Percentiles rank a stretch among this genome's conserved stretches.
phyloP scores from a whole-genome alignment of 1,140 invertebrate species.

The Caenorhabditis inopinata region DNA sequence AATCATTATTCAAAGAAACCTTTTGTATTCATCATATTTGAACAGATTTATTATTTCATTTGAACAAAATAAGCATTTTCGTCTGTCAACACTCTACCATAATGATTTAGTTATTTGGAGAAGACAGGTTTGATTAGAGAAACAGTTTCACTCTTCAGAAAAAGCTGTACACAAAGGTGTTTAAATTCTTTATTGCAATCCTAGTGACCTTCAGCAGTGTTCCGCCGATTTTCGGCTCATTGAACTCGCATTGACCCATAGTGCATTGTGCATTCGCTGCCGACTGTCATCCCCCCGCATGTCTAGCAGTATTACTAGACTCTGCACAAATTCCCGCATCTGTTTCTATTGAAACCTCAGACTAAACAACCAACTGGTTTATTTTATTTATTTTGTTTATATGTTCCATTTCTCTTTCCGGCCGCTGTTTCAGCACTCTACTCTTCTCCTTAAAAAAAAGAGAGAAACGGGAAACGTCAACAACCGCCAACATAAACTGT shows the following conservation, averaged over 20 bases:
- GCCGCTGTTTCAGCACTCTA: background rate
- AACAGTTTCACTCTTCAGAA: too few species aligned
- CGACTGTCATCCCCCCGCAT: background rate
- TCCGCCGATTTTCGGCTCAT: constrained; percentile 7
- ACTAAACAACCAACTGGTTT: background rate
- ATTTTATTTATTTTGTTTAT: background rate
- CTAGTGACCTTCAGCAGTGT: background rate
- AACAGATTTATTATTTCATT: too few species aligned
- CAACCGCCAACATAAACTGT: constrained; percentile 21
- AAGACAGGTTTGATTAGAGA: too few species aligned
- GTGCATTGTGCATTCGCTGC: background rate
- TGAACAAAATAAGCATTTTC: too few species aligned
- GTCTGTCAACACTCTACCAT: too few species aligned
- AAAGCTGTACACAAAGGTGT: too few species aligned
- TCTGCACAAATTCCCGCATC: background rate
- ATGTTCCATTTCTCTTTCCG: background rate
- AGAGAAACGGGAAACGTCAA: background rate
- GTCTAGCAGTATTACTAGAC: background rate
- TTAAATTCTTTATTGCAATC: background rate
- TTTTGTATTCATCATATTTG: too few species aligned
- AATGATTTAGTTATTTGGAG: too few species aligned
- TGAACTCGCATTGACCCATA: background rate
- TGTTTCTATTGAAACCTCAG: background rate
- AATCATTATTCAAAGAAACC: too few species aligned
- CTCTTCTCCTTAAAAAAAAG: background rate